A percentile compares a stretch with the other conserved stretches of the same genome.
phyloP scores from a whole-genome alignment of 1,140 invertebrate species.

The Camponotus floridanus region DNA sequence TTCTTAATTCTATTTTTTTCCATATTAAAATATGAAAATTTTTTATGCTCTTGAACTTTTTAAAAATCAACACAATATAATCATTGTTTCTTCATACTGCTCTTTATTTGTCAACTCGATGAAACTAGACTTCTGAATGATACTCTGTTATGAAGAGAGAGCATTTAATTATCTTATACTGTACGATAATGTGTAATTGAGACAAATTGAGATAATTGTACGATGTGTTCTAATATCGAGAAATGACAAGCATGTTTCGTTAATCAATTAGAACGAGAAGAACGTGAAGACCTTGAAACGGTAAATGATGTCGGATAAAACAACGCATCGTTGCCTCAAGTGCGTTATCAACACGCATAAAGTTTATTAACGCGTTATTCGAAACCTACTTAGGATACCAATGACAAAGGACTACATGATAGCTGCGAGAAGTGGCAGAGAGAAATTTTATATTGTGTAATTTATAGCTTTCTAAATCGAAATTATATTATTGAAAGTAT shows the following conservation, averaged over 20 bases:
- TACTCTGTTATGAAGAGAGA: not conserved
- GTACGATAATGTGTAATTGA: not conserved
- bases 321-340: not conserved
- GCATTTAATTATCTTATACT: constrained; percentile 18
- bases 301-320: not conserved
- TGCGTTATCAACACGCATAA: not conserved
- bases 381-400: not conserved
- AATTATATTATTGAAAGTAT: constrained; percentile 50
- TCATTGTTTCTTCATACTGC: not conserved
- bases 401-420: not conserved
- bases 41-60: not conserved
- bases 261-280: constrained; percentile 12
- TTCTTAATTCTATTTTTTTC: not conserved
- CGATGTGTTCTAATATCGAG: constrained; percentile 1
- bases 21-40: constrained; percentile 14
- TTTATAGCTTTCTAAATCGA: constrained; percentile 38
- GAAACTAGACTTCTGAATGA: not conserved
- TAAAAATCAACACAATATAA: not conserved
- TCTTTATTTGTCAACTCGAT: not conserved
- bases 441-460: constrained; percentile 34
- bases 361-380: not conserved
- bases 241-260: not conserved
- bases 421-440: not conserved
- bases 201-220: constrained; percentile 27
- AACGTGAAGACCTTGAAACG: not conserved